Conservation (phyloP, 2,797 vertebrate genomes). For the Geotrypetes seraphini region DNA sequence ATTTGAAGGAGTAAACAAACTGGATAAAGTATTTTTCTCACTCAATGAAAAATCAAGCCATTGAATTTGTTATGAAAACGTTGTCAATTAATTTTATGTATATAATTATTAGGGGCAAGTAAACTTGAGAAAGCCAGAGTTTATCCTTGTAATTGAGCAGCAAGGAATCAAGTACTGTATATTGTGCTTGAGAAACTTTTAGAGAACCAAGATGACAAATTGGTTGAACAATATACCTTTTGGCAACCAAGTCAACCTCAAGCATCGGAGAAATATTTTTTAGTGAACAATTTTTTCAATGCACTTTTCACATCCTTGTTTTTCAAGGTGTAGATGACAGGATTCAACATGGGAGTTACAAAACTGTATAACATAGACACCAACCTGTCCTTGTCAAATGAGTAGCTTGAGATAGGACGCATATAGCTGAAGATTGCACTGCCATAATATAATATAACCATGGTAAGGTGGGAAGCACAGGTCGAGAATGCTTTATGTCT, state of each 20-base stretch:
- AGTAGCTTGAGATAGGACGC: constrained; percentile 14
- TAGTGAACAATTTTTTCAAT: constrained; percentile 4
- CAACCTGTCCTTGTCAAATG: constrained; percentile 11
- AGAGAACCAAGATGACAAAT: background rate
- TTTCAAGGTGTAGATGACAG: constrained; percentile 27
- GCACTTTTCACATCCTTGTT: constrained; percentile 25
- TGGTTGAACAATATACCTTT: background rate
- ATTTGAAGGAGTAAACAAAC: too few relatives aligned
- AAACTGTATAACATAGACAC: constrained; percentile 26
- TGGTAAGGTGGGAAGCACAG: constrained; percentile 24
- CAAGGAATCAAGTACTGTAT: background rate
- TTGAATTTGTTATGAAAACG: too few relatives aligned
- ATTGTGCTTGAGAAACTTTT: background rate
- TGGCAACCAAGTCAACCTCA: too few relatives aligned
- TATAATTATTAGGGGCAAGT: too few relatives aligned
- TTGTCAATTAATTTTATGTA: too few relatives aligned
- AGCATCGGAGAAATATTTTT: background rate
- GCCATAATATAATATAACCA: constrained; percentile 25
- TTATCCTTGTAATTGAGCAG: background rate
- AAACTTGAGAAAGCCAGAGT: too few relatives aligned
- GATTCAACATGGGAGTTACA: constrained; percentile 26
- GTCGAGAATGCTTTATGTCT: constrained; percentile 27
- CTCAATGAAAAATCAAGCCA: too few relatives aligned
- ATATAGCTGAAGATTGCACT: constrained; percentile 27
- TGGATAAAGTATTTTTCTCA: too few relatives aligned